Evolutionary conservation across 2,797 vertebrate genomes (phyloP).

Genomic region (Bradypus variegatus): DNA sequence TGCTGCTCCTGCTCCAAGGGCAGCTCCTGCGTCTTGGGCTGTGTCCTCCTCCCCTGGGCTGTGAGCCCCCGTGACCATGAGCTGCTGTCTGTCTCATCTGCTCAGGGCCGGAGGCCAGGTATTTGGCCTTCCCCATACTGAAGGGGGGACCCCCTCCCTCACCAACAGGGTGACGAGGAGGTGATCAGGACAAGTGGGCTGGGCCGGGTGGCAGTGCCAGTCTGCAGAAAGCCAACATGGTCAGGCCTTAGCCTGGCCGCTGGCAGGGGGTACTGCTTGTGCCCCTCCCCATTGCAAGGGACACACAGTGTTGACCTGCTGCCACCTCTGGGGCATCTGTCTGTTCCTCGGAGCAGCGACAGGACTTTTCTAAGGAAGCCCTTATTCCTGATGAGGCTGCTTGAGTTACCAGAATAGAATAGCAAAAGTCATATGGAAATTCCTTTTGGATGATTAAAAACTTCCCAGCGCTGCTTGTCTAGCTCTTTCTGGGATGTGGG

Average conservation of each 20-base stretch:
- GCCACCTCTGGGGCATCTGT: background rate
- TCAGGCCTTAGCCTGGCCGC: background rate
- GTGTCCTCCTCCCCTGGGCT: background rate
- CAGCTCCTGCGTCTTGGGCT: no score
- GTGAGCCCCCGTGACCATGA: no score
- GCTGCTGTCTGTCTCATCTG: background rate
- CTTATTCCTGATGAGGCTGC: background rate
- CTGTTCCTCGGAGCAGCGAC: background rate
- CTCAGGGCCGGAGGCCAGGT: no score
- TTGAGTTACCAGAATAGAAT: background rate
- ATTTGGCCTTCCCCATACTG: background rate
- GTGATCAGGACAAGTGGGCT: background rate
- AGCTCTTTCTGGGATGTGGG: background rate
- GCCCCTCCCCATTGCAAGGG: background rate
- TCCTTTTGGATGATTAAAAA: background rate
- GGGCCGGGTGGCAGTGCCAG: background rate
- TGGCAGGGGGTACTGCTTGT: background rate
- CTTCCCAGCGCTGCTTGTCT: background rate
- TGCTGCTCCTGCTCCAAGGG: no score
- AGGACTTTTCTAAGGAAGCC: background rate
- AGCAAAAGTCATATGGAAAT: background rate
- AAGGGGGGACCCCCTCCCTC: background rate
- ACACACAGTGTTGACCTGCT: background rate
- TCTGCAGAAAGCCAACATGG: background rate
- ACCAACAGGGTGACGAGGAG: no score